Conservation (phyloP, 2,797 vertebrate species). For the Syngnathus acus region DNA sequence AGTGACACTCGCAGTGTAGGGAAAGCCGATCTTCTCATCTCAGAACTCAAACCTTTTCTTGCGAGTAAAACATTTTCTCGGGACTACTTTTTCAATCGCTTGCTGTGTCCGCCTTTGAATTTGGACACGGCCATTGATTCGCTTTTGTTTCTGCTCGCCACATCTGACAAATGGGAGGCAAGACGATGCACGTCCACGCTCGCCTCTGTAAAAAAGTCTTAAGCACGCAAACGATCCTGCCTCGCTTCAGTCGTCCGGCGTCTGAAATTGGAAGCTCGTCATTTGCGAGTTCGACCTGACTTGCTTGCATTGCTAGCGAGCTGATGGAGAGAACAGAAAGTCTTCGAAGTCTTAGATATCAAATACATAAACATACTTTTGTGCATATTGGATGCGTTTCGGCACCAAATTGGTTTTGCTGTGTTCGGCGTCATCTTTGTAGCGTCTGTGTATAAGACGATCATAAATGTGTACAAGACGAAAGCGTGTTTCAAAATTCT, state of each 20-base stretch:
- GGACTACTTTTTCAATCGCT: too few relatives aligned
- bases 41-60: too few relatives aligned
- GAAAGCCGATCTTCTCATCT: too few relatives aligned
- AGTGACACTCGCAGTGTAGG: too few relatives aligned
- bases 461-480: not conserved
- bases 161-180: not conserved
- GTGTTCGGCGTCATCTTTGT: not conserved
- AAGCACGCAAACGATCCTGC: conserved; percentile 1
- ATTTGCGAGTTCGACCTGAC: not conserved
- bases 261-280: not conserved
- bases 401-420: not conserved
- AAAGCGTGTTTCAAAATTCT: too few relatives aligned
- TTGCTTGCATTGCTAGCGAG: not conserved
- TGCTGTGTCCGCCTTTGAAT: too few relatives aligned
- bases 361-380: too few relatives aligned
- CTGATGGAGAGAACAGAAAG: too few relatives aligned
- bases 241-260: not conserved
- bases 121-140: not conserved
- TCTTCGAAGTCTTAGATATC: not conserved
- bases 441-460: not conserved
- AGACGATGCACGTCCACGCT: too few relatives aligned
- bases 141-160: not conserved
- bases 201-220: not conserved
- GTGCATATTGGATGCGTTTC: not conserved
- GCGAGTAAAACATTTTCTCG: not conserved